These are phyloP conservation scores for Cheiracanthium punctorium DNA, from an alignment of 2,888 invertebrate species.

Conservation along the genomic window DNA sequence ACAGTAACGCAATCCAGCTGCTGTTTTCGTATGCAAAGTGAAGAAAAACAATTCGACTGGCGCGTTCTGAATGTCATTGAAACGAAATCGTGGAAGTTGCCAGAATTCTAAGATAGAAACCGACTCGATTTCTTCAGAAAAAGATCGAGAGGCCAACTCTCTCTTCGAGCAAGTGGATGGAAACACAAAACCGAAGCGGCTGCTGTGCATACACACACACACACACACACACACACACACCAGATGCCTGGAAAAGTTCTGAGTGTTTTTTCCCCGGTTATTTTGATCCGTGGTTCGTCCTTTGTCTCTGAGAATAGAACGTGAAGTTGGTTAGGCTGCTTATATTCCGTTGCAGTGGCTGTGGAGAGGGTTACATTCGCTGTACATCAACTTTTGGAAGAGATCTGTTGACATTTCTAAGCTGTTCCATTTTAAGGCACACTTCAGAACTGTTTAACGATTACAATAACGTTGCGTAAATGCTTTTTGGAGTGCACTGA, in stretches of 20 bases:
- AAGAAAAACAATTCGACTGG: not conserved
- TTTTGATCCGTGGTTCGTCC: slow-evolving; percentile 42
- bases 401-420: slow-evolving; percentile 52
- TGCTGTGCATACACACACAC: slow-evolving; percentile 11
- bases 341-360: not conserved
- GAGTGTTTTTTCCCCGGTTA: slow-evolving; percentile 43
- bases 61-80: not conserved
- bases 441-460: not conserved
- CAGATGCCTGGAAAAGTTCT: slow-evolving; percentile 11
- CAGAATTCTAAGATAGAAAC: not conserved
- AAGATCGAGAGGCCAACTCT: not conserved
- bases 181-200: slow-evolving; percentile 4
- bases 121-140: not conserved
- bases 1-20: not conserved
- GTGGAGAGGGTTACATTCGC: slow-evolving; percentile 40
- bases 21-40: not conserved
- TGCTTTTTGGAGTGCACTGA: too few species aligned
- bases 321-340: slow-evolving; percentile 1
- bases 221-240: too few species aligned
- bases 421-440: slow-evolving; percentile 12
- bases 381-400: slow-evolving; percentile 14
- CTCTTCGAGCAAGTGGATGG: too few species aligned
- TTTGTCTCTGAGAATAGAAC: slow-evolving; percentile 36
- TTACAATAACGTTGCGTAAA: too few species aligned
- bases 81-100: not conserved